Evolutionary conservation across 1,140 invertebrate genomes (phyloP).

Genomic region (Drosophila malerkotliana): DNA sequence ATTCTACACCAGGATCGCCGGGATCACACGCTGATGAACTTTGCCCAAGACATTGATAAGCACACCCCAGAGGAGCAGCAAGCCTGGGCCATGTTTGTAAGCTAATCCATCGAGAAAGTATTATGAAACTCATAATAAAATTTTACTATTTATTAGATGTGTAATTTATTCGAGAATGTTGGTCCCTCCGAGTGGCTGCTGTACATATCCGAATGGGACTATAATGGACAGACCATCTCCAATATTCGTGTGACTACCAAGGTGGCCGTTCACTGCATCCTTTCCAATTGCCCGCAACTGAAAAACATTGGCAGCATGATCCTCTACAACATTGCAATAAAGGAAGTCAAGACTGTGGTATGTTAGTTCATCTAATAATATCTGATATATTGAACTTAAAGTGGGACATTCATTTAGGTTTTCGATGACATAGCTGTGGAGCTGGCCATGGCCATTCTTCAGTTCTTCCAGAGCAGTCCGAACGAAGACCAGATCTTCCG

Average conservation of each 20-base stretch:
- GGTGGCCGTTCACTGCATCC: constrained; percentile 93
- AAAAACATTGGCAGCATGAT: constrained; percentile 93
- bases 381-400: background rate
- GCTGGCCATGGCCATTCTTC: constrained; percentile 95
- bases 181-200: constrained; percentile 96
- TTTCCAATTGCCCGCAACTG: constrained; percentile 89
- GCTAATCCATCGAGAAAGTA: constrained; percentile 77
- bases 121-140: background rate
- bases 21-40: constrained; percentile 95
- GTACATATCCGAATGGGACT: constrained; percentile 96
- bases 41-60: constrained; percentile 92
- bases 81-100: constrained; percentile 91
- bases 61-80: constrained; percentile 91
- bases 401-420: constrained; percentile 86
- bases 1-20: constrained; percentile 94
- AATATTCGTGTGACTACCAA: constrained; percentile 96
- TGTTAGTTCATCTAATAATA: constrained; percentile 84
- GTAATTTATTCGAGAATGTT: constrained; percentile 95
- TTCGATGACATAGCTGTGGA: constrained; percentile 97
- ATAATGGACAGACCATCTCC: constrained; percentile 89
- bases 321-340: constrained; percentile 95
- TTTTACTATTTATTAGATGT: constrained; percentile 86
- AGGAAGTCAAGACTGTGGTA: constrained; percentile 98
- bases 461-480: constrained; percentile 92
- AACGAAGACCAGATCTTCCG: constrained; percentile 92